Base-by-base conservation (phyloP, 2,797 vertebrate species). In the Diceros bicornis region DNA sequence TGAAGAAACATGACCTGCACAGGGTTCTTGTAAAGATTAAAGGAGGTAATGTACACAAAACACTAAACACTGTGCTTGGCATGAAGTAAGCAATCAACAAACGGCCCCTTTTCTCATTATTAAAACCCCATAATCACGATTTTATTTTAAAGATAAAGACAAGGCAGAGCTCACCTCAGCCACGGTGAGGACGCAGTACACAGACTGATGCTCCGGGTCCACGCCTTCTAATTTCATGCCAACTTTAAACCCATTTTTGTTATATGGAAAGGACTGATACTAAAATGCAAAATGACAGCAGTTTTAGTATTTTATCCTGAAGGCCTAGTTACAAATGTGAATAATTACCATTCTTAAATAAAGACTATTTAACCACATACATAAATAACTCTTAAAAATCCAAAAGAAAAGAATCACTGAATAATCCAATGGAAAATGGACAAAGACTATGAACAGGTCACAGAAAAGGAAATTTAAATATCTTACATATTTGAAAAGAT, bases 151-250 rank as follows among this genome's bases (percentile, higher is more conserved):
- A 96, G 84, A 29, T 34, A 77, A 79, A 57, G 4, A 83, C 1
- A 5, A 89, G 7, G 25, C 78, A 41, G n/a, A 59, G 10, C 98
- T 97, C 61, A 99, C 99, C 99, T 99, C 99, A 0, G 99, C 98
- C 84, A 99, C 99, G 0, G 99, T 99, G 57, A 99, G 99, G 75
- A 99, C 99, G 29, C 99, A 99, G 94, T 99, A 99, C 97, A 99
- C 99, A 0, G 99, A 99, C 44, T 99, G 99, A 86, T 99, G 99
- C 64, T 99, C 99, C 0, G 99, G 99, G 96, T 99, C 99, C 91
- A 99, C 98, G 0, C 99, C 99, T 98, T 99, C 99, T 91, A 99
- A 97, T 89, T 99, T 99, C 99, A 99, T 99, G 84, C 99, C 99
- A 4, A 98, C 98, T 96, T 99, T 99, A 98, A 99, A 99, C 47